Evolutionary conservation across 2,797 vertebrate species (phyloP).

Genomic region (Pygocentrus nattereri): DNA sequence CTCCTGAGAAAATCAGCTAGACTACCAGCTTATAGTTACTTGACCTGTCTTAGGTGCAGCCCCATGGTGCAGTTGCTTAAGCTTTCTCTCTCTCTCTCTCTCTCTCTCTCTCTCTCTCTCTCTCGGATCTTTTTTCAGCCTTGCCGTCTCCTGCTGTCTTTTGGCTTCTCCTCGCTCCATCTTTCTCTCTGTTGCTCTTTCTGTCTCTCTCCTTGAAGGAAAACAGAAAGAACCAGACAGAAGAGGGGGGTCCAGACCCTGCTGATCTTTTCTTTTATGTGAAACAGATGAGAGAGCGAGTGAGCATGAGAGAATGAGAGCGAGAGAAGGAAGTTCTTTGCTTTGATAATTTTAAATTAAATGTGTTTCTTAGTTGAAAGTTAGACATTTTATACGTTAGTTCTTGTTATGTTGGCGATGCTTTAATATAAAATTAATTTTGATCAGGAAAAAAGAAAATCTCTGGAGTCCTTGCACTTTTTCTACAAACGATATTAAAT

Average conservation of each 20-base stretch:
- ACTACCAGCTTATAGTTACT: conserved; percentile 15
- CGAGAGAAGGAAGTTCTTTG: not conserved
- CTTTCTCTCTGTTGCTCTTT: conserved; percentile 73
- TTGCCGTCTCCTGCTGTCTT: conserved; percentile 77
- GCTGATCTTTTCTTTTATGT: conserved; percentile 77
- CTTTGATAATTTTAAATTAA: not conserved
- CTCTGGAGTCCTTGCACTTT: no score
- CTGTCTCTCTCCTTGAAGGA: conserved; percentile 67
- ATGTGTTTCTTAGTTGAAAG: not conserved
- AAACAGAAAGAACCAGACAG: conserved; percentile 69
- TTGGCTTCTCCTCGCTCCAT: conserved; percentile 54
- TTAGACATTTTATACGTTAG: no score
- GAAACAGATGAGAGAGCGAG: conserved; percentile 53
- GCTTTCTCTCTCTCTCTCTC: conserved; percentile 23
- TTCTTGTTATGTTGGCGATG: no score
- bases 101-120: conserved; percentile 28
- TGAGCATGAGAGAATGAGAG: no score
- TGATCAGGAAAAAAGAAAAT: no score
- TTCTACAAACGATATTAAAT: no score
- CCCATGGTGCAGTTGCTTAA: conserved; percentile 16
- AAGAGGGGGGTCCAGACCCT: conserved; percentile 77
- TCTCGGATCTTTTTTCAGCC: conserved; percentile 73
- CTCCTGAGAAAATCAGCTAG: conserved; percentile 35
- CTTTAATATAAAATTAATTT: no score
- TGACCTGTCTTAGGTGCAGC: not conserved